phyloP scores from a whole-genome alignment of 2,888 invertebrate genomes.

The Herminia tarsipennalis region DNA sequence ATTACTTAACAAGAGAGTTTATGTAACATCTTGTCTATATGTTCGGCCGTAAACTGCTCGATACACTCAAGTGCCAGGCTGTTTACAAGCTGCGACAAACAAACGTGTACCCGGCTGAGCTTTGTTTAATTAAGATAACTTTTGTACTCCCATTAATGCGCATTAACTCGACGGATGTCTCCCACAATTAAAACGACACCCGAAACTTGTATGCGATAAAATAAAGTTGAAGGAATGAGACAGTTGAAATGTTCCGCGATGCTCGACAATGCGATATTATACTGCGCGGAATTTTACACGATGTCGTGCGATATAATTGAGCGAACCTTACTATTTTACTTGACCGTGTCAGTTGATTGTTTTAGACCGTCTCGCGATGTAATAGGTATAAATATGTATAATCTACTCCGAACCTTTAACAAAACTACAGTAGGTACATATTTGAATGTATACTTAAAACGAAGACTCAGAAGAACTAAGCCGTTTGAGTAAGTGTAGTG shows the following conservation, averaged over 20 bases:
- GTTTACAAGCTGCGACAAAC: slow-evolving; percentile 45
- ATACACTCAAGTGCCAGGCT: slow-evolving; percentile 31
- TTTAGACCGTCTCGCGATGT: not conserved
- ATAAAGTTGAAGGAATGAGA: slow-evolving; percentile 42
- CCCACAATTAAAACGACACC: slow-evolving; percentile 51
- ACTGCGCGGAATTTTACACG: slow-evolving; percentile 10
- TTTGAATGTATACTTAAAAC: too few relatives aligned
- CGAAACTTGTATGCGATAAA: slow-evolving; percentile 42
- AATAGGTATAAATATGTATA: too few relatives aligned
- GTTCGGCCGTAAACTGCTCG: slow-evolving; percentile 9
- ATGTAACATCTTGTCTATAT: not conserved
- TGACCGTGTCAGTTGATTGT: not conserved
- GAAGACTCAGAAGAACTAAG: too few relatives aligned
- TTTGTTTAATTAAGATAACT: slow-evolving; percentile 72
- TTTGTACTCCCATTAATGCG: slow-evolving; percentile 55
- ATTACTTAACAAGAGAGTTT: not conserved
- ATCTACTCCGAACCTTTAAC: too few relatives aligned
- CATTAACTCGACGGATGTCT: slow-evolving; percentile 54
- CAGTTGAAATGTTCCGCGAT: slow-evolving; percentile 24
- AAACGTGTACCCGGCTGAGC: slow-evolving; percentile 41
- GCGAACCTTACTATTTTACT: not conserved
- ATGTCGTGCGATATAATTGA: slow-evolving; percentile 5
- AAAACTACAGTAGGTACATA: too few relatives aligned
- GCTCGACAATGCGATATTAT: slow-evolving; percentile 24
- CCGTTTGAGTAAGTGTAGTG: too few relatives aligned